These are phyloP conservation scores for Leiothrix lutea DNA, from an alignment of 2,113 vertebrate species.

Conservation along the genomic window DNA sequence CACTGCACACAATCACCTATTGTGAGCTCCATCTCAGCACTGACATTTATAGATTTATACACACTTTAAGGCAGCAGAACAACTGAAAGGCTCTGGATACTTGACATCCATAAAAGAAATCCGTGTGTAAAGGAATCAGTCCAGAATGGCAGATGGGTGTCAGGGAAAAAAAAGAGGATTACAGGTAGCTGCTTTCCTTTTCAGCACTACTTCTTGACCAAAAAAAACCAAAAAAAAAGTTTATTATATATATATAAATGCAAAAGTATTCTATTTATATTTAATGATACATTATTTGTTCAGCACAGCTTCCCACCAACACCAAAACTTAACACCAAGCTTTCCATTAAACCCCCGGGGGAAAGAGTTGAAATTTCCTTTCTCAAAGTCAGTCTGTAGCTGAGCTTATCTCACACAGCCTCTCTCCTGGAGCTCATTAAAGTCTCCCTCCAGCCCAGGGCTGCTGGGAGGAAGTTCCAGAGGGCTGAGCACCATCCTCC, in stretches of 20 bases:
- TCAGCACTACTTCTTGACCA: not conserved
- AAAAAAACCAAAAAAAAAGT: not conserved
- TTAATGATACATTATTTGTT: not conserved
- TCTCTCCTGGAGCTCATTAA: constrained; percentile 33
- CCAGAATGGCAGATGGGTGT: not conserved
- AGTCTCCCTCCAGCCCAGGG: not conserved
- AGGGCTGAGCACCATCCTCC: not conserved
- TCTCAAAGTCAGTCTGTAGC: not conserved
- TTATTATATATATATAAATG: not conserved
- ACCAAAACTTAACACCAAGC: not conserved
- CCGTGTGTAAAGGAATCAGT: not conserved
- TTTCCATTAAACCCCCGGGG: not conserved
- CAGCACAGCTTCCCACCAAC: not conserved
- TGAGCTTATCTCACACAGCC: not conserved
- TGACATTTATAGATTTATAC: not conserved
- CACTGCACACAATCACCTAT: not conserved
- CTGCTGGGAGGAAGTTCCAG: constrained; percentile 15
- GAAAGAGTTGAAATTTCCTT: not conserved
- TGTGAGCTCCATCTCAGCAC: not conserved
- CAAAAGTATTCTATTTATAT: not conserved
- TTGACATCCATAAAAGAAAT: not conserved
- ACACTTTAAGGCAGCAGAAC: not conserved
- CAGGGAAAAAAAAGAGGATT: not conserved
- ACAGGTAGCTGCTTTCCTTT: not conserved
- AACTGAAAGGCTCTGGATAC: not conserved